phyloP scores from a whole-genome alignment of 2,888 invertebrate species.

The Ametastegia equiseti region DNA sequence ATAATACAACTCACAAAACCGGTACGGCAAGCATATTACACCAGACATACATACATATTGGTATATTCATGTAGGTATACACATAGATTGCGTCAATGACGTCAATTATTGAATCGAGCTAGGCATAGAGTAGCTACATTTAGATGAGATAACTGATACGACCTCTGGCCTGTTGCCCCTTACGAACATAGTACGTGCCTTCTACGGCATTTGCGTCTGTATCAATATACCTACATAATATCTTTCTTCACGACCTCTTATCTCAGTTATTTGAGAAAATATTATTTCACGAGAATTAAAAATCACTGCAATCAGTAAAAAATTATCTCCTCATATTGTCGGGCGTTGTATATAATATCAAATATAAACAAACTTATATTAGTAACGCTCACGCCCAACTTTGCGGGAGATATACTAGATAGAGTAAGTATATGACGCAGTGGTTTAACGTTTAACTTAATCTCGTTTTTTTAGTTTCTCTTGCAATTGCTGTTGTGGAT shows the following conservation, averaged over 20 bases:
- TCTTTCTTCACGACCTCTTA: neutral
- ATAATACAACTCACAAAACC: neutral
- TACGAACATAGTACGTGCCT: neutral
- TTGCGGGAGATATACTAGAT: neutral
- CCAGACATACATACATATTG: neutral
- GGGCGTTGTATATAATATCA: too few relatives aligned
- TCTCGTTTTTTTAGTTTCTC: neutral
- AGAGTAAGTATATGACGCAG: neutral
- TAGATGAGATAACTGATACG: neutral
- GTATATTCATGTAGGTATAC: neutral
- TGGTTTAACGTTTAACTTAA: neutral
- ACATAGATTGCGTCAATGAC: neutral
- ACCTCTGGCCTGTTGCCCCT: neutral
- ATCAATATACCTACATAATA: too few relatives aligned
- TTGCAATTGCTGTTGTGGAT: neutral
- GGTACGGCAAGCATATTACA: neutral
- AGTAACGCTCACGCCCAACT: neutral
- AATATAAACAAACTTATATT: too few relatives aligned
- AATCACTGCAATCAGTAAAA: too few relatives aligned
- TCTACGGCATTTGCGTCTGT: neutral
- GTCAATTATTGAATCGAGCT: constrained; percentile 7
- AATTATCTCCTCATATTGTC: too few relatives aligned
- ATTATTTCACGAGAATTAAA: too few relatives aligned
- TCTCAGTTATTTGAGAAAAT: neutral
- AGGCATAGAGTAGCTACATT: neutral